Evolutionary conservation across 2,797 vertebrate species (phyloP), one percentile per base, ranked within the genome.

Genomic region (Menidia menidia): DNA sequence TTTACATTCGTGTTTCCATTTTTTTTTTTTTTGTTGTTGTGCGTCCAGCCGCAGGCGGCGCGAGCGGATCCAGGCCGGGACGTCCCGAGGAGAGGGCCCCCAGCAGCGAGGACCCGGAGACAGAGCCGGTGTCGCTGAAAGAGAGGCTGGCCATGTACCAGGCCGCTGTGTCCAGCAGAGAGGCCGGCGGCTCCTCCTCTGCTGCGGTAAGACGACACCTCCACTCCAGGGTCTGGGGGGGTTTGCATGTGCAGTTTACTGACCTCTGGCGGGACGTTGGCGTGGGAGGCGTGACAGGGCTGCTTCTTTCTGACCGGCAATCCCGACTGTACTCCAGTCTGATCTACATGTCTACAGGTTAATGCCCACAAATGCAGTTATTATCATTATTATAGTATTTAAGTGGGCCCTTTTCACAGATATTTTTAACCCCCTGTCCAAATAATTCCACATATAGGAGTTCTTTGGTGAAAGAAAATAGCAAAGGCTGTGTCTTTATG

Each of bases 101-200:
- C 39, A 77, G 87, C 52, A 19, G 58, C 0, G 88, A 94, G 35
- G 93, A 90, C 66, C 75, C 68, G 50, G 91, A 96, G 85, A 94
- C 92, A 39, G 97, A 97, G 78, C 80, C 85, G 12, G 87, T 96
- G 70, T 95, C 97, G 3, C 87, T 98, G 75, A 97, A 96, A 83
- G 95, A 98, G 80, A 92, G 97, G 33, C 91, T 98, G 95, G 97
- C 95, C 0, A 92, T 95, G 90, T 98, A 98, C 80, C 95, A 98
- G 86, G 96, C 96, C 32, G 97, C 97, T 9, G 88, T 94, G 74
- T 96, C 94, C 48, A 93, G 91, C 87, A 94, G 87, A 51, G 94
- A 95, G 42, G 83, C 60, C 56, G 82, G 86, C 76, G 64, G 70
- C 16, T 89, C 93, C 80, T 74, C 85, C 53, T 88, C 92, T 30